Conservation (phyloP, 2,113 vertebrate species). For the Orientallactaga bullata region DNA sequence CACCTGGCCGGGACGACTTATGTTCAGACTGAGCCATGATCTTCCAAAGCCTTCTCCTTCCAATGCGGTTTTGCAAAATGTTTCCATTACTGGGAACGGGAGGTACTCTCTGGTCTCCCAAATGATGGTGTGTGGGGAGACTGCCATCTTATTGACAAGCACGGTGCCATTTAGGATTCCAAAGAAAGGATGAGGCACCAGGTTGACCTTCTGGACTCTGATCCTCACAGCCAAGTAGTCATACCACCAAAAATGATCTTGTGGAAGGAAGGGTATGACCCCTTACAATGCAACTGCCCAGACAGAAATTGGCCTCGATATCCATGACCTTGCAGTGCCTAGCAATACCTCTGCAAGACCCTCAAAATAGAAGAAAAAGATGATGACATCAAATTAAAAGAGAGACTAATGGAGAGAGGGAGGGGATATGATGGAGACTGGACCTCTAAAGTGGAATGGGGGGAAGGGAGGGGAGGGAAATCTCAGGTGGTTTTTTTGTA, state of each 20-base stretch:
- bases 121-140: fast-evolving
- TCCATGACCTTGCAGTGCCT: too few relatives aligned
- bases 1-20: not conserved
- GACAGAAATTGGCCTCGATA: too few relatives aligned
- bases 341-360: too few relatives aligned
- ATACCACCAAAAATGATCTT: not conserved
- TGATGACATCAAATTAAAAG: too few relatives aligned
- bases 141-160: not conserved
- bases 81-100: not conserved
- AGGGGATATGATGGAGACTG: too few relatives aligned
- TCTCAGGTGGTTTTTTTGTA: too few relatives aligned
- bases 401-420: too few relatives aligned
- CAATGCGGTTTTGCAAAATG: not conserved
- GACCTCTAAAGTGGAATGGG: too few relatives aligned
- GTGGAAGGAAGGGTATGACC: too few relatives aligned
- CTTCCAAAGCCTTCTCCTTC: not conserved
- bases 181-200: not conserved
- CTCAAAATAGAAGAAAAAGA: too few relatives aligned
- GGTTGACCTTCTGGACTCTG: not conserved
- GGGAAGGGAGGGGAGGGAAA: too few relatives aligned
- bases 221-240: not conserved
- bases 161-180: not conserved
- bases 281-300: too few relatives aligned
- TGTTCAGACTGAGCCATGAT: not conserved
- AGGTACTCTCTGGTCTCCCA: not conserved